Conservation (phyloP, 2,113 vertebrate genomes). For the Colaptes auratus region DNA sequence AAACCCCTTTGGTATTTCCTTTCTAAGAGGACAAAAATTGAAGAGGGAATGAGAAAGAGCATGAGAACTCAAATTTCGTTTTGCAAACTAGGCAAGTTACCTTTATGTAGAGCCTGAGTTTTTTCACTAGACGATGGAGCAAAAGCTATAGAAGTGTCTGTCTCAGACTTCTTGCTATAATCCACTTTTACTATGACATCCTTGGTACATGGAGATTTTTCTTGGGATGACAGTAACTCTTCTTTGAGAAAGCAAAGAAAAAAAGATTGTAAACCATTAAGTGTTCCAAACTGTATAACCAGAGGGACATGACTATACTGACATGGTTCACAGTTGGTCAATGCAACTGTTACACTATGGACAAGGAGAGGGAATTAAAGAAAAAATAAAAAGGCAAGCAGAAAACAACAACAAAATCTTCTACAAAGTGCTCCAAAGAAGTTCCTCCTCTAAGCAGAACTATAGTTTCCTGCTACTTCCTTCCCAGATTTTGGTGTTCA, state of each 20-base stretch:
- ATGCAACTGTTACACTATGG: background rate
- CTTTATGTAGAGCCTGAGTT: slow-evolving; percentile 84
- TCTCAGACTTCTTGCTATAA: slow-evolving; percentile 90
- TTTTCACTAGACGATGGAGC: slow-evolving; percentile 84
- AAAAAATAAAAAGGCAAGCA: background rate
- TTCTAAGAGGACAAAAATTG: background rate
- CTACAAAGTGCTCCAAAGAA: background rate
- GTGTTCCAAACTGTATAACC: background rate
- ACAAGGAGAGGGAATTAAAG: too few species aligned
- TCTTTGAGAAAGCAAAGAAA: slow-evolving; percentile 73
- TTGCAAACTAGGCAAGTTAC: slow-evolving; percentile 68
- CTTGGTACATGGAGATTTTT: slow-evolving; percentile 90
- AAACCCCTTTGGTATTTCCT: background rate
- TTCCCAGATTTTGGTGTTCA: background rate
- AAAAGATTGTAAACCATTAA: background rate
- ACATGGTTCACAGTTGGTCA: background rate
- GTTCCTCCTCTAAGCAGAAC: background rate
- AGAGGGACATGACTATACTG: background rate
- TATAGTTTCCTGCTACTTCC: background rate
- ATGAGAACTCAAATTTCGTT: background rate
- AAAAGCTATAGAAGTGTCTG: slow-evolving; percentile 85
- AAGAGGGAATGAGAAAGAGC: background rate
- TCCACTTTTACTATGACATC: slow-evolving; percentile 94
- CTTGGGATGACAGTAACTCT: slow-evolving; percentile 89
- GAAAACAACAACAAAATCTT: background rate